phyloP scores from a whole-genome alignment of 92 coral and sea anemone species.

The Porites cylindrica region DNA sequence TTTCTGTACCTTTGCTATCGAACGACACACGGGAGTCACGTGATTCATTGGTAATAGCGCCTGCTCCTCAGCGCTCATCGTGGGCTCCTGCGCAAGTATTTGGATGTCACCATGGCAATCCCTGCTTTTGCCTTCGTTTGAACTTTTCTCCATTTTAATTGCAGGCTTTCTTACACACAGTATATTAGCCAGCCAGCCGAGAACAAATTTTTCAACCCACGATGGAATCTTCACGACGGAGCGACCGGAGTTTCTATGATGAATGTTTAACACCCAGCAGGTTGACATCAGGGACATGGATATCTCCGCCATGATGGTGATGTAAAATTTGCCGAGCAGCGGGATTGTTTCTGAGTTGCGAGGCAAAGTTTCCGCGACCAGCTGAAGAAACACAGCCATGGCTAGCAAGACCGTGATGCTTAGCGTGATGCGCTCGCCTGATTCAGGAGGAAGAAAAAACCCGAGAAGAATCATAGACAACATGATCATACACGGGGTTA shows the following conservation, averaged over 20 bases:
- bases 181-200: conserved; percentile 70
- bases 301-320: conserved; percentile 91
- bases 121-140: conserved; percentile 40
- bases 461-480: conserved; percentile 86
- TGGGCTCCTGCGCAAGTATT: conserved; percentile 14
- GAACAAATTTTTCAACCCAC: conserved; percentile 75
- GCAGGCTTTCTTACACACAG: conserved; percentile 78
- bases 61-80: conserved; percentile 44
- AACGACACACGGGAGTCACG: conserved; percentile 76
- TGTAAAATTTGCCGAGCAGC: conserved; percentile 84
- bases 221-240: conserved; percentile 64
- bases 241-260: conserved; percentile 83
- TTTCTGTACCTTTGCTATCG: conserved; percentile 69
- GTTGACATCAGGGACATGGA: conserved; percentile 88
- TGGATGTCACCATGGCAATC: conserved; percentile 4
- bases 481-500: conserved; percentile 90
- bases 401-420: conserved; percentile 94
- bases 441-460: conserved; percentile 92
- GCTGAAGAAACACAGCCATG: conserved; percentile 94
- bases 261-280: conserved; percentile 86
- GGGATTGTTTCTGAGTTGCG: conserved; percentile 93
- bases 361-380: conserved; percentile 86
- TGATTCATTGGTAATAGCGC: conserved; percentile 70
- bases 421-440: conserved; percentile 93
- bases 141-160: neutral